A percentile compares a stretch with the other conserved stretches of the same genome.
Evolutionary conservation across 2,113 vertebrate species (phyloP).

Genomic region (Archocentrus centrarchus): DNA sequence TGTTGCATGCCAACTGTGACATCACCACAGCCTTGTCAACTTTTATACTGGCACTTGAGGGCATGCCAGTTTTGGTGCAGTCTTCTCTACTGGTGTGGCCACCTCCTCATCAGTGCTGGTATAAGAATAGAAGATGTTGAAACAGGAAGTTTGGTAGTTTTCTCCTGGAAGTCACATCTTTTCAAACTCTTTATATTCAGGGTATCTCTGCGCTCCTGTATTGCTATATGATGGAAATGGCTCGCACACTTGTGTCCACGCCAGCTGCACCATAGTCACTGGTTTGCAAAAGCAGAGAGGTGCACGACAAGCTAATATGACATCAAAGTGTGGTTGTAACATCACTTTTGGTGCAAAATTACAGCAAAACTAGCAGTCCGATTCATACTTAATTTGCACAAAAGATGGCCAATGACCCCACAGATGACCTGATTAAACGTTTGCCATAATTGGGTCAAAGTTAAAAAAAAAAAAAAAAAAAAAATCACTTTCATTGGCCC

Average conservation of each 20-base stretch:
- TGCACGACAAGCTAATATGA: neutral
- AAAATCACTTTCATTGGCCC: no score
- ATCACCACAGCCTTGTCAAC: neutral
- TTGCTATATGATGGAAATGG: neutral
- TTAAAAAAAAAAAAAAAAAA: no score
- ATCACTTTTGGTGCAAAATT: neutral
- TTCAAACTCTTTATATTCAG: neutral
- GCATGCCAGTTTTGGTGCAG: neutral
- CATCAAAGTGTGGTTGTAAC: neutral
- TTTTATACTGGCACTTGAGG: neutral
- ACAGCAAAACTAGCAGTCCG: no score
- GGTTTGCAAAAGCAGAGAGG: neutral
- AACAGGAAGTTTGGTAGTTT: neutral
- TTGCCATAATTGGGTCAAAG: no score
- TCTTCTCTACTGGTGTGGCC: neutral
- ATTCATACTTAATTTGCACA: no score
- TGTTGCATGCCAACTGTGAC: neutral
- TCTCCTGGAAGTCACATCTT: neutral
- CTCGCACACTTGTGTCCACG: neutral
- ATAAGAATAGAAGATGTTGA: neutral
- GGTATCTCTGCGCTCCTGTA: neutral
- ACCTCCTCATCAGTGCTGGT: neutral
- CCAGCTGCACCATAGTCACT: neutral
- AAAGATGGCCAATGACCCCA: no score
- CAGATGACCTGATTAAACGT: no score